A percentile compares a stretch with the other conserved stretches of the same genome.
These are phyloP conservation scores for Meriones psammophilus DNA, from an alignment of 2,797 vertebrate genomes.

Conservation along the genomic window DNA sequence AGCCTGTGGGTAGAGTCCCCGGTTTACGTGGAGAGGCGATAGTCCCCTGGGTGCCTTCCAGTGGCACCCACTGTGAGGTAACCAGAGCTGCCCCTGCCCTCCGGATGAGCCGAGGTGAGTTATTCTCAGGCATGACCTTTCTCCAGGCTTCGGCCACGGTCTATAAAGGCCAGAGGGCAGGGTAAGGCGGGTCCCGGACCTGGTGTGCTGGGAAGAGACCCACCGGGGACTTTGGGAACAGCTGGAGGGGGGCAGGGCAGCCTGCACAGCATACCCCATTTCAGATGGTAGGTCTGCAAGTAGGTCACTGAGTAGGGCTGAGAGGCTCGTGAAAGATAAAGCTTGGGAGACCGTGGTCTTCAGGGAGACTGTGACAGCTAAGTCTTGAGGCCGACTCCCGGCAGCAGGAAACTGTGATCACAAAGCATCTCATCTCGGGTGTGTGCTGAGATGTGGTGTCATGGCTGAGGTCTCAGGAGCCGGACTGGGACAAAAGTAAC, in stretches of 20 bases:
- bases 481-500: neutral
- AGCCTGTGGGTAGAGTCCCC: neutral
- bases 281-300: neutral
- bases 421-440: too few species aligned
- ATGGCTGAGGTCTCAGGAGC: neutral
- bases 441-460: neutral
- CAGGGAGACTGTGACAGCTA: neutral
- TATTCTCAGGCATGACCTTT: constrained; percentile 84
- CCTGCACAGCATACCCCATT: neutral
- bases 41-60: constrained; percentile 39
- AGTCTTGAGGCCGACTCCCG: neutral
- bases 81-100: constrained; percentile 40
- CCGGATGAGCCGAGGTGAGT: constrained; percentile 52
- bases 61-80: constrained; percentile 62
- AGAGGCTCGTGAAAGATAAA: neutral
- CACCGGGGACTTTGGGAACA: neutral
- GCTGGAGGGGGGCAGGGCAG: neutral
- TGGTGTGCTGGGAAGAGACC: neutral
- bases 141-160: neutral
- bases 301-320: neutral
- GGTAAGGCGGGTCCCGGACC: neutral
- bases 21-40: neutral
- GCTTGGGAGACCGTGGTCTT: neutral
- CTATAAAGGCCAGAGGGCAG: constrained; percentile 76
- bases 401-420: neutral